Percentiles rank a stretch among this genome's conserved stretches.
phyloP scores from a whole-genome alignment of 2,113 vertebrate genomes.

The Ceyx margarethae region DNA sequence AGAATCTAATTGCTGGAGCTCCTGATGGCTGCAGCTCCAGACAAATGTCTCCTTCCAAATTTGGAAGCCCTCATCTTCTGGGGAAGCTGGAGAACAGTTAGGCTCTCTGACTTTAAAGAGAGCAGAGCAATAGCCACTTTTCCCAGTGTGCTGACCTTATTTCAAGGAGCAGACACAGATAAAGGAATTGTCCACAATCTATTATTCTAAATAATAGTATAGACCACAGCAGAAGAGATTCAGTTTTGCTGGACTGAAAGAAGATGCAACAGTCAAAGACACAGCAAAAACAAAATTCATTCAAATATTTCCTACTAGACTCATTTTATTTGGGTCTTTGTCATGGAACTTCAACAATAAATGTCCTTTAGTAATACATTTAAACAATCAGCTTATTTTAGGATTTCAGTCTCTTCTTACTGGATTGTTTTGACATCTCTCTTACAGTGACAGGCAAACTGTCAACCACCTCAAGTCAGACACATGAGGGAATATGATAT shows the following conservation, averaged over 20 bases:
- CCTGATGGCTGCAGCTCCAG: background rate
- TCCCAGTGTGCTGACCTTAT: background rate
- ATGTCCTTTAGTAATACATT: conserved; percentile 42
- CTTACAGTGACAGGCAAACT: background rate
- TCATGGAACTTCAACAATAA: conserved; percentile 1
- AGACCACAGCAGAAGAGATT: background rate
- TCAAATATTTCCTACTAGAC: background rate
- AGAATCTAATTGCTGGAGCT: background rate
- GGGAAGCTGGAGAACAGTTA: background rate
- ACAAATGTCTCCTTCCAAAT: background rate
- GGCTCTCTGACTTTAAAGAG: background rate
- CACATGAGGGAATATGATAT: background rate
- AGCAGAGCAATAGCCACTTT: background rate
- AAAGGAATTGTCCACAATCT: background rate
- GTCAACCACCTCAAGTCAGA: background rate
- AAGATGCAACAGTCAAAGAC: background rate
- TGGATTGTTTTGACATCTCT: conserved; percentile 21
- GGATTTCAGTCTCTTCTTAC: conserved; percentile 3
- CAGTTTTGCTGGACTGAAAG: background rate
- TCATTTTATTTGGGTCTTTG: background rate
- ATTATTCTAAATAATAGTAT: background rate
- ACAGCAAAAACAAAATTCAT: background rate
- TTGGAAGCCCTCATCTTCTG: background rate
- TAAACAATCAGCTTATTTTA: background rate
- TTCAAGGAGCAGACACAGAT: background rate